A percentile compares a stretch with the other conserved stretches of the same genome.
phyloP scores from a whole-genome alignment of 2,888 invertebrate species.

The Hedya salicella region DNA sequence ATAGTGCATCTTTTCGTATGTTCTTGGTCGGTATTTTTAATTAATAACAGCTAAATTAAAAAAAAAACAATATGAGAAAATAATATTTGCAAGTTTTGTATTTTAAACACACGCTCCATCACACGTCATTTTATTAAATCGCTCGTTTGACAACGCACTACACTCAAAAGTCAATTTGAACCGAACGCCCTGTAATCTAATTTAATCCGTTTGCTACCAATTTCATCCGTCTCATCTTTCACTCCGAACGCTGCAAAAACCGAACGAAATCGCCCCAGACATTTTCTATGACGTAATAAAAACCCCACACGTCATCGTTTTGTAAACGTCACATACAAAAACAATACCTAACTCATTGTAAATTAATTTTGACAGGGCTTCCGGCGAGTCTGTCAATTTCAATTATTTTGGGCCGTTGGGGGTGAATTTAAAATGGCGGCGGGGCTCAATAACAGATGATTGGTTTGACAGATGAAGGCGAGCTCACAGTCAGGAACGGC shows the following conservation, averaged over 20 bases:
- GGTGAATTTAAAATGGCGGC: conserved; percentile 50
- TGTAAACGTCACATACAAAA: conserved; percentile 20
- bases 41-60: too few relatives aligned
- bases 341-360: conserved; percentile 36
- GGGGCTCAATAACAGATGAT: conserved; percentile 42
- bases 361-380: conserved; percentile 35
- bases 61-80: too few relatives aligned
- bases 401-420: conserved; percentile 48
- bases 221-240: not conserved
- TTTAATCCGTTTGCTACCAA: not conserved
- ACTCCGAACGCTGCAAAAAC: not conserved
- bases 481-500: not conserved
- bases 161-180: not conserved
- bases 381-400: conserved; percentile 47
- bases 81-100: too few relatives aligned
- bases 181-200: conserved; percentile 4
- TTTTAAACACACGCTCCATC: too few relatives aligned
- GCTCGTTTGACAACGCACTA: too few relatives aligned
- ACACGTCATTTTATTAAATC: too few relatives aligned
- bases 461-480: conserved; percentile 39
- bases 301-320: conserved; percentile 17
- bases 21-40: too few relatives aligned
- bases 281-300: conserved; percentile 1
- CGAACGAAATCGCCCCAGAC: not conserved
- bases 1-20: too few relatives aligned